Conservation (phyloP, 2,797 vertebrate species). For the Pteronotus mesoamericanus region DNA sequence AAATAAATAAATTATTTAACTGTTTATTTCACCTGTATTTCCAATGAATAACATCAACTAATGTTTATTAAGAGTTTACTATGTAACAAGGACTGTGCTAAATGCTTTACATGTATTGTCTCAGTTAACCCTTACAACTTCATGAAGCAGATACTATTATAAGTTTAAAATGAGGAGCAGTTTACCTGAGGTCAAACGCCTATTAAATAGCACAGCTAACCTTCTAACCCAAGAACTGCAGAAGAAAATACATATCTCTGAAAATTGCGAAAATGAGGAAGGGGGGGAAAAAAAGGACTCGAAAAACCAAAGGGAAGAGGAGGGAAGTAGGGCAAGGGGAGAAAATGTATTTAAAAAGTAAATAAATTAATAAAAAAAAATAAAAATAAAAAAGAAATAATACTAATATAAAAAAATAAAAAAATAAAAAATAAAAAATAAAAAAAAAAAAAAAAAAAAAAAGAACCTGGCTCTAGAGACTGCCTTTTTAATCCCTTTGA, state of each 20-base stretch:
- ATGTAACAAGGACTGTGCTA: neutral
- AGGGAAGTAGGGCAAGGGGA: too few relatives aligned
- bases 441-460: too few relatives aligned
- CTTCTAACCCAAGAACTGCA: constrained; percentile 1
- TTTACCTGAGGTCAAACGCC: neutral
- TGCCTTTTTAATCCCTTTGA: neutral
- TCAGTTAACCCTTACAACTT: constrained; percentile 9
- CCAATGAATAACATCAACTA: neutral
- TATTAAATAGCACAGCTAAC: neutral
- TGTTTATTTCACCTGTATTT: neutral
- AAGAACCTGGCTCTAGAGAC: neutral
- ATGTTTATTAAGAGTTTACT: neutral
- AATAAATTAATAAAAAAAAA: too few relatives aligned
- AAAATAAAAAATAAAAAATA: too few relatives aligned
- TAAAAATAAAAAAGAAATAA: too few relatives aligned
- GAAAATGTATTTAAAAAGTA: too few relatives aligned
- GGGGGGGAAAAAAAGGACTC: too few relatives aligned
- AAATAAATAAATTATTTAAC: neutral
- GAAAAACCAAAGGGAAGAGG: too few relatives aligned
- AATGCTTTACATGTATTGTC: neutral
- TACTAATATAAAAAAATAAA: too few relatives aligned
- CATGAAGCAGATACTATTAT: neutral
- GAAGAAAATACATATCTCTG: too few relatives aligned
- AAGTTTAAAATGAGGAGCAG: neutral
- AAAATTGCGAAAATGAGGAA: too few relatives aligned